Base-by-base conservation (phyloP, 2,888 invertebrate genomes). In the Malacosoma neustria region DNA sequence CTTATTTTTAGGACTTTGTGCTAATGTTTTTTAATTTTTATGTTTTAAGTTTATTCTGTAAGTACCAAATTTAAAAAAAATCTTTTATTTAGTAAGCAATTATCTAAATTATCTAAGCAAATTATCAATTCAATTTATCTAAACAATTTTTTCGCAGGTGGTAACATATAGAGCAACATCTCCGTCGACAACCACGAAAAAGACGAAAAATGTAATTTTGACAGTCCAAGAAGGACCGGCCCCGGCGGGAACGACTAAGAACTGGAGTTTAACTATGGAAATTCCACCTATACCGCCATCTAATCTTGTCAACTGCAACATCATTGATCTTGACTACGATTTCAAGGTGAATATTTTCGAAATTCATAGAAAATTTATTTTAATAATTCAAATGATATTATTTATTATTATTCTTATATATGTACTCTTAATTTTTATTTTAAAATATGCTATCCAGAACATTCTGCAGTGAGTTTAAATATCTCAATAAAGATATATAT, bases 281-380 rank as follows among this genome's bases (percentile, higher is more conserved):
- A 85, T 94, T 40, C 94, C 94, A 2, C 88, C 93, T 3, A 70
- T 93, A 54, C 93, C 94, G 5, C 93, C 93, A 1, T 92, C 93
- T 1, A 93, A 93, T 75, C 85, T 94, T 11, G 87, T 89, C 11
- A 91, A 92, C 61, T 94, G 94, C 59, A 88, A 89, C 36, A 88
- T 94, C 32, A 93, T 94, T 49, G 91, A 93, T 64, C 73, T 93
- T 51, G 91, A 92, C 59, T 94, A 94, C 70, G 89, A 90, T 54
- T 65, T 94, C 29, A 89, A 91, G 80, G 90, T 93, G 62, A 80
- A 58, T 32, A 13, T 11, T 11, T 11, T 34, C n/a, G 6, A 13
- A 6, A 14, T 15, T 34, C 12, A 12, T 11, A 32, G 14, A 31
- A 11, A 11, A 31, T 31, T 12, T 11, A 6, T 9, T 9, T 6